These are phyloP conservation scores for Toxostoma redivivum DNA, from an alignment of 2,113 vertebrate genomes.

Conservation along the genomic window DNA sequence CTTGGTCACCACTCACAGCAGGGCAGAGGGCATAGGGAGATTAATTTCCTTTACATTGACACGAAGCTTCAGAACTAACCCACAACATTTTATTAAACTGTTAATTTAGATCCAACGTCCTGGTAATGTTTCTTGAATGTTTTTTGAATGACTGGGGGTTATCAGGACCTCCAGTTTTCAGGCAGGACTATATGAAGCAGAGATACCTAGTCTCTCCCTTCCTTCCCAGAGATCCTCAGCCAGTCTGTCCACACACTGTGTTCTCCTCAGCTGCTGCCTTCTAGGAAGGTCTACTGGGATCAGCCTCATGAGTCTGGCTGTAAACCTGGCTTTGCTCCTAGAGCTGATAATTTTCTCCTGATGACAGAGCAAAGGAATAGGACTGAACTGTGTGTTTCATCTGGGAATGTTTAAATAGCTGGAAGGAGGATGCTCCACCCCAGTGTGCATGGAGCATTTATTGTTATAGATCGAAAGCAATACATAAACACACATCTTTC, in stretches of 20 bases:
- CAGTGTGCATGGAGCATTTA: rapidly evolving
- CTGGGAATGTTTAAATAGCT: background rate
- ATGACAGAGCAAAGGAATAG: background rate
- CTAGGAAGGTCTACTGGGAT: background rate
- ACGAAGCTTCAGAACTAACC: background rate
- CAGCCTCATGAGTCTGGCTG: background rate
- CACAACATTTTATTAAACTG: background rate
- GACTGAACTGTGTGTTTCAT: background rate
- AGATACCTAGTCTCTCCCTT: background rate
- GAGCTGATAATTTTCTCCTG: background rate
- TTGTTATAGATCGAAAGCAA: background rate
- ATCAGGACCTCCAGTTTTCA: background rate
- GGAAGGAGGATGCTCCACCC: background rate
- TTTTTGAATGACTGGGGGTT: background rate
- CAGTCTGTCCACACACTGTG: background rate
- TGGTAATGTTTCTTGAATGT: background rate
- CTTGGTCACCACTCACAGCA: background rate
- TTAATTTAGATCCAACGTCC: background rate
- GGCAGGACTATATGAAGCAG: background rate
- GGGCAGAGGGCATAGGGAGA: background rate
- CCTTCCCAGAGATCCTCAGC: background rate
- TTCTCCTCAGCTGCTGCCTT: background rate
- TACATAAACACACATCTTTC: background rate
- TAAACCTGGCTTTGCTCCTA: background rate
- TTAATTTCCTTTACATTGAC: background rate